These are phyloP conservation scores for Aphidius gifuensis DNA, from an alignment of 1,140 invertebrate species.

Conservation along the genomic window DNA sequence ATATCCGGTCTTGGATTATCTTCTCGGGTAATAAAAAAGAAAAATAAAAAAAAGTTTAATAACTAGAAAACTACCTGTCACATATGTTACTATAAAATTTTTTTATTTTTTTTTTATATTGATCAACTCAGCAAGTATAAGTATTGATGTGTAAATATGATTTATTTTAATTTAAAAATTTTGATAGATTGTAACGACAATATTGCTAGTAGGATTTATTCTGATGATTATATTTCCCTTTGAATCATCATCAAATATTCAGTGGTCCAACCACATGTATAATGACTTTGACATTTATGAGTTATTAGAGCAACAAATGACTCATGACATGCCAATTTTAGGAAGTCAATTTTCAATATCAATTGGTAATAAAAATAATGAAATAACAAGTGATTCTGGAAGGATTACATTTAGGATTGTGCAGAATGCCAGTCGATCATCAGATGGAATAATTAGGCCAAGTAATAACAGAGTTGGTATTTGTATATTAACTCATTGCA, in stretches of 20 bases:
- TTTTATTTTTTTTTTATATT: background rate
- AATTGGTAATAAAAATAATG: no score
- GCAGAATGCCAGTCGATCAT: no score
- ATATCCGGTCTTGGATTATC: background rate
- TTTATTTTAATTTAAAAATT: background rate
- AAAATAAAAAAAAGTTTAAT: no score
- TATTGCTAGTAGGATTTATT: background rate
- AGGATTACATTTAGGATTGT: no score
- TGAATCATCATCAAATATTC: background rate
- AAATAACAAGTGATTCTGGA: no score
- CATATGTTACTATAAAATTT: background rate
- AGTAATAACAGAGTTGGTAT: no score
- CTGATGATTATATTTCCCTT: conserved; percentile 3
- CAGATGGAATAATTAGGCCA: no score
- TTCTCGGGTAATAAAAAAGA: background rate
- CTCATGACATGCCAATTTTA: background rate
- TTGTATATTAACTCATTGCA: no score
- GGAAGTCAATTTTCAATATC: no score
- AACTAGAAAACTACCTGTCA: no score
- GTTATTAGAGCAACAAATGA: background rate
- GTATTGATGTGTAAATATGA: background rate
- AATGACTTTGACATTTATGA: background rate
- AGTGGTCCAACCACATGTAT: background rate
- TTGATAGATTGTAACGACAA: background rate
- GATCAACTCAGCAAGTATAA: background rate